Evolutionary conservation across 2,888 invertebrate genomes (phyloP).

Genomic region (Lottia gigantea): DNA sequence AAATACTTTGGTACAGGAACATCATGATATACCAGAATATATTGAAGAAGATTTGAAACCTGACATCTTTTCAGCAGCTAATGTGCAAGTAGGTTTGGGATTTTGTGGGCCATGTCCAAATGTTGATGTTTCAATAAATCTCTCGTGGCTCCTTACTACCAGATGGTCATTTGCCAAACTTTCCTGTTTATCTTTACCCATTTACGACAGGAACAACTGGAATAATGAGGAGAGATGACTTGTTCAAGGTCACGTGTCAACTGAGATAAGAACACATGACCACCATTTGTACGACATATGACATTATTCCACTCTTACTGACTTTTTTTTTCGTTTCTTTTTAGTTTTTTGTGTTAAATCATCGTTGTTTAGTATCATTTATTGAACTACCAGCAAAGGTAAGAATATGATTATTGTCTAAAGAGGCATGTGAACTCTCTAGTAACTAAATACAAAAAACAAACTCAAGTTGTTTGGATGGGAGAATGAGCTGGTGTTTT

Average conservation of each 20-base stretch:
- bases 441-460: too few relatives aligned
- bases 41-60: constrained; percentile 76
- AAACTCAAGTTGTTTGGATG: too few relatives aligned
- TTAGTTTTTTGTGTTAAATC: constrained; percentile 85
- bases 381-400: constrained; percentile 86
- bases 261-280: too few relatives aligned
- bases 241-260: too few relatives aligned
- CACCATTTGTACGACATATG: neutral
- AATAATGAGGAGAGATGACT: too few relatives aligned
- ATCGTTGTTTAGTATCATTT: constrained; percentile 83
- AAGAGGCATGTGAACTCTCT: too few relatives aligned
- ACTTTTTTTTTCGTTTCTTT: constrained; percentile 63
- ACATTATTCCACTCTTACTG: neutral
- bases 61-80: constrained; percentile 85
- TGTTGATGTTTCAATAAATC: too few relatives aligned
- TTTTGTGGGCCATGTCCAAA: neutral
- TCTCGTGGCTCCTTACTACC: too few relatives aligned
- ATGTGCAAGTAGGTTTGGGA: constrained; percentile 74
- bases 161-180: too few relatives aligned
- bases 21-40: constrained; percentile 78
- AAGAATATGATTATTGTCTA: constrained; percentile 56
- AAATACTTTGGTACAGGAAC: constrained; percentile 90
- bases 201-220: too few relatives aligned
- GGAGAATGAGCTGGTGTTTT: neutral
- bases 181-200: too few relatives aligned